Percentiles rank a stretch among this genome's conserved stretches.
Conservation (phyloP, 2,113 vertebrate species). For the Leptobrachium ailaonicum region DNA sequence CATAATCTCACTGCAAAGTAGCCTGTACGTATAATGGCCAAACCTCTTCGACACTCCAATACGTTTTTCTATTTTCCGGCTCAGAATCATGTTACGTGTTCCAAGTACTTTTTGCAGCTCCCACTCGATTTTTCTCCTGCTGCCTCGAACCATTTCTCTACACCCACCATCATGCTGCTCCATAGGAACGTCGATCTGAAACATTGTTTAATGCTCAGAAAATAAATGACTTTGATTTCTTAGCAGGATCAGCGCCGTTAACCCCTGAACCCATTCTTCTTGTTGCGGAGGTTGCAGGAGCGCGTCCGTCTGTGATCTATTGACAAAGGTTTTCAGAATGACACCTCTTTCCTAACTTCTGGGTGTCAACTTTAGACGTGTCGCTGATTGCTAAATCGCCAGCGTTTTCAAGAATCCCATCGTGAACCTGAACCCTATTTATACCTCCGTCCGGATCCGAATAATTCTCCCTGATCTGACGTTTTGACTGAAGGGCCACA, state of each 20-base stretch:
- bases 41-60: slow-evolving; percentile 48
- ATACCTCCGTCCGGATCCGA: neutral
- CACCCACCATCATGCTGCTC: slow-evolving; percentile 53
- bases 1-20: slow-evolving; percentile 26
- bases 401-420: neutral
- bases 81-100: slow-evolving; percentile 52
- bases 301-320: neutral
- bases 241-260: slow-evolving; percentile 25
- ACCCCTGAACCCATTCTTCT: slow-evolving; percentile 27
- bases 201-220: slow-evolving; percentile 43
- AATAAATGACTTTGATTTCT: slow-evolving; percentile 47
- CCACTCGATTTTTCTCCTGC: slow-evolving; percentile 55
- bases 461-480: neutral
- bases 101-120: slow-evolving; percentile 52
- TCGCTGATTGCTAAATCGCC: neutral
- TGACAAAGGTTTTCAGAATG: neutral
- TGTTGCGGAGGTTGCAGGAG: neutral
- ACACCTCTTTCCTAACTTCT: neutral
- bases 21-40: slow-evolving; percentile 35
- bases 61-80: slow-evolving; percentile 55
- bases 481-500: neutral
- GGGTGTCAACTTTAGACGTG: neutral
- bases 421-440: neutral
- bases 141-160: slow-evolving; percentile 53
- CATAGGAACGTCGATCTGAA: slow-evolving; percentile 47